These are phyloP conservation scores for Gasterosteus aculeatus DNA, from an alignment of 2,113 vertebrate genomes.

Conservation along the genomic window DNA sequence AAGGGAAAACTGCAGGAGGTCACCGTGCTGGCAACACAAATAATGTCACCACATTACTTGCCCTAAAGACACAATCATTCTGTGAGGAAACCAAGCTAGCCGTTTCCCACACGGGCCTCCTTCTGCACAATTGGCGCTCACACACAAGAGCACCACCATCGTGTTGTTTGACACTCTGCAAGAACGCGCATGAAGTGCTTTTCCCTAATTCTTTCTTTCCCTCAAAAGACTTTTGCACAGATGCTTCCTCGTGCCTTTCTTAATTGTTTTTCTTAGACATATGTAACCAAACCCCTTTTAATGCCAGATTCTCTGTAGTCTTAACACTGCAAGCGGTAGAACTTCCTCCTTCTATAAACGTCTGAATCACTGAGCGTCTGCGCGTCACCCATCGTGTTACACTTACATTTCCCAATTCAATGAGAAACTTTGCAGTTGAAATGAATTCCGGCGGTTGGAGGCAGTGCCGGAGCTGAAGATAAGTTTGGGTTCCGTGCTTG, in stretches of 20 bases:
- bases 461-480: not conserved
- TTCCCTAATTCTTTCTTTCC: not conserved
- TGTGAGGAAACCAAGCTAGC: not conserved
- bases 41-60: not conserved
- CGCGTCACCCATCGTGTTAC: not conserved
- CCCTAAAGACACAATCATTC: not conserved
- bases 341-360: not conserved
- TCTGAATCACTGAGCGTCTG: not conserved
- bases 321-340: not conserved
- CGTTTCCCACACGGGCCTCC: not conserved
- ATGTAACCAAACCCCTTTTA: not conserved
- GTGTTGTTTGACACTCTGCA: not conserved
- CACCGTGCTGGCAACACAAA: not conserved
- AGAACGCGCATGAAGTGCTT: not conserved
- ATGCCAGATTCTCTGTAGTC: not conserved
- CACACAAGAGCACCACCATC: not conserved
- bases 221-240: not conserved
- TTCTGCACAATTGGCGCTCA: not conserved
- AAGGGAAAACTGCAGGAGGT: not conserved
- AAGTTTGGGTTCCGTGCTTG: not conserved
- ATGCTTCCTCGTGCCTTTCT: too few species aligned
- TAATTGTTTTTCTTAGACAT: not conserved
- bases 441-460: slow-evolving; percentile 1
- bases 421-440: not conserved
- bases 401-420: not conserved